Percentiles rank a stretch among this genome's conserved stretches.
Conservation (phyloP, 2,113 vertebrate genomes). For the Sebastes fasciatus region DNA sequence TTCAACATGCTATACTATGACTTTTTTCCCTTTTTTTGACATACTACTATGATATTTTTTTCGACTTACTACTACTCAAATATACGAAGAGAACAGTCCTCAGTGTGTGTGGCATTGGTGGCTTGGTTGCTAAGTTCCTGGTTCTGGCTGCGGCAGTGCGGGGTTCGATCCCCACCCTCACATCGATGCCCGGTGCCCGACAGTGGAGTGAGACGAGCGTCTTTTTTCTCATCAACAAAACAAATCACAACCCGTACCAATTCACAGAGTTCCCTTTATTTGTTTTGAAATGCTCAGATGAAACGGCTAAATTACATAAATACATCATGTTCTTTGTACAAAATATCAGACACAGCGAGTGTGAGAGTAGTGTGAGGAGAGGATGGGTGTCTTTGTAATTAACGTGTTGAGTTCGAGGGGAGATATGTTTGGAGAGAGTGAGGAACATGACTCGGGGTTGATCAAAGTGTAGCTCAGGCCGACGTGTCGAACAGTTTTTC, state of each 20-base stretch:
- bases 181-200: no score
- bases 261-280: constrained; percentile 59
- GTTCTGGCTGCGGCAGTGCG: no score
- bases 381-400: background rate
- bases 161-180: no score
- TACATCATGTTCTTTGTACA: constrained; percentile 63
- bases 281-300: constrained; percentile 27
- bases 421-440: background rate
- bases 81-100: no score
- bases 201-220: no score
- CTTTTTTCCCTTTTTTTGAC: no score
- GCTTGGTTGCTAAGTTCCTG: no score
- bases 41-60: no score
- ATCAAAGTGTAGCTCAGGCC: constrained; percentile 79
- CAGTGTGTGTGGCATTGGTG: no score
- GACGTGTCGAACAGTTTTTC: constrained; percentile 97
- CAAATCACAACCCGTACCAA: background rate
- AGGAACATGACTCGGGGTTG: background rate
- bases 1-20: no score
- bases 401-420: background rate
- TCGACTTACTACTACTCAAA: no score
- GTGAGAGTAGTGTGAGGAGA: background rate
- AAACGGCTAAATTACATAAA: constrained; percentile 61
- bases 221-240: background rate
- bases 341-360: constrained; percentile 33